A percentile compares a stretch with the other conserved stretches of the same genome.
Evolutionary conservation across 2,113 vertebrate species (phyloP).

Genomic region (Pedionomus torquatus): DNA sequence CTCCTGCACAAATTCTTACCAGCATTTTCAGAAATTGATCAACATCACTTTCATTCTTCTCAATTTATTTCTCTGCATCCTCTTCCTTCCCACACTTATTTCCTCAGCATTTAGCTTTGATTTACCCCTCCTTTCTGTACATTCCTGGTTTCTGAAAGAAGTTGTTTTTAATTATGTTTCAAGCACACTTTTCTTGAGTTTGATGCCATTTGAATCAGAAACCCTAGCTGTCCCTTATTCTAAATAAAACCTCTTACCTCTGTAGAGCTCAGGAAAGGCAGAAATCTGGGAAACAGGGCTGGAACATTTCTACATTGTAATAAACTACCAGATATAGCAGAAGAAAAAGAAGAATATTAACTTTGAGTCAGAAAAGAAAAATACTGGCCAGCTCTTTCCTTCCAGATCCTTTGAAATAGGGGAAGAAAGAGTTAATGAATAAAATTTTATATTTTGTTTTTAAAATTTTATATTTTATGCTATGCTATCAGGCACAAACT

Average conservation of each 20-base stretch:
- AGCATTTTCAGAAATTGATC: neutral
- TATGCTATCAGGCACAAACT: too few species aligned
- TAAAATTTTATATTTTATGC: too few species aligned
- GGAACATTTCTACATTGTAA: neutral
- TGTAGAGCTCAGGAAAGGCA: neutral
- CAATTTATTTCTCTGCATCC: neutral
- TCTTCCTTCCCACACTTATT: neutral
- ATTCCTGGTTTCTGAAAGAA: neutral
- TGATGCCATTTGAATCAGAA: neutral
- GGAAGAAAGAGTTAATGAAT: neutral
- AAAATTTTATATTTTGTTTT: neutral
- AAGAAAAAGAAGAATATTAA: neutral
- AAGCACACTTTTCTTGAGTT: neutral
- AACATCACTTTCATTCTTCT: neutral
- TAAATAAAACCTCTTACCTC: neutral
- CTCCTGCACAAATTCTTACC: neutral
- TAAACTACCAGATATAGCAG: neutral
- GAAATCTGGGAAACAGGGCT: neutral
- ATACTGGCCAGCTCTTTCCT: rapidly evolving
- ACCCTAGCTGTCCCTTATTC: neutral
- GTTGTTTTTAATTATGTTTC: neutral
- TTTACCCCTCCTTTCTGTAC: neutral
- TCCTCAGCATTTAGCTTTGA: neutral
- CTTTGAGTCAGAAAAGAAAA: neutral
- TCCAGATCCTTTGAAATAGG: neutral